These are phyloP conservation scores for Furnarius figulus DNA, from an alignment of 2,113 vertebrate species.

Conservation along the genomic window DNA sequence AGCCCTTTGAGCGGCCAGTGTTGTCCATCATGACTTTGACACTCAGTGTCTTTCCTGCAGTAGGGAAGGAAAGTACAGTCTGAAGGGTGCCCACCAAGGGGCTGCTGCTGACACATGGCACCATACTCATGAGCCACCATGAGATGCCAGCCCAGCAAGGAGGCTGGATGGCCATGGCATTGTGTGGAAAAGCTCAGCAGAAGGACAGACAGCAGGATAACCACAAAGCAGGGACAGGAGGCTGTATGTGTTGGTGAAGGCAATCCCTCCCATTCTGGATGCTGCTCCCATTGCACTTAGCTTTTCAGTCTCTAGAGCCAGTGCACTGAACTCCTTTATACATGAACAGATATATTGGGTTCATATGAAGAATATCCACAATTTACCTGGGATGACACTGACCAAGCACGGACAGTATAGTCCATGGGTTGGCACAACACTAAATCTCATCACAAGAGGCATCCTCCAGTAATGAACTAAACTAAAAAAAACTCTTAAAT, in stretches of 20 bases:
- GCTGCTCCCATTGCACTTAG: not conserved
- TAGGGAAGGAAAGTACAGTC: fast-evolving
- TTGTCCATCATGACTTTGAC: constrained; percentile 94
- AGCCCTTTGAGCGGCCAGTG: constrained; percentile 84
- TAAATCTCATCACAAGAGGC: not conserved
- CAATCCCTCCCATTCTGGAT: fast-evolving
- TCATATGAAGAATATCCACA: not conserved
- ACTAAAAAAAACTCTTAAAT: not conserved
- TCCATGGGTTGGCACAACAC: not conserved
- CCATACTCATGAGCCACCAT: fast-evolving
- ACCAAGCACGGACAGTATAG: not conserved
- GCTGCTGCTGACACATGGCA: fast-evolving
- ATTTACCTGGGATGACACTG: too few species aligned
- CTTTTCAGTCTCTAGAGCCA: not conserved
- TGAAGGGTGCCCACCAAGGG: fast-evolving
- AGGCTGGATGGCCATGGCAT: fast-evolving
- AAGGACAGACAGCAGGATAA: fast-evolving
- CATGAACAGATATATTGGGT: fast-evolving
- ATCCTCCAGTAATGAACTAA: not conserved
- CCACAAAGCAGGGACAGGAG: fast-evolving
- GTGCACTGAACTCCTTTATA: fast-evolving
- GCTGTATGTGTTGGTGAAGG: fast-evolving
- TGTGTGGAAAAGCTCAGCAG: fast-evolving
- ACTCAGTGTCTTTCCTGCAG: constrained; percentile 87
- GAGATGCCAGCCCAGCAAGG: fast-evolving